Percentiles rank a stretch among this genome's conserved stretches.
Evolutionary conservation across 2,797 vertebrate genomes (phyloP).

Genomic region (Rhinophrynus dorsalis): DNA sequence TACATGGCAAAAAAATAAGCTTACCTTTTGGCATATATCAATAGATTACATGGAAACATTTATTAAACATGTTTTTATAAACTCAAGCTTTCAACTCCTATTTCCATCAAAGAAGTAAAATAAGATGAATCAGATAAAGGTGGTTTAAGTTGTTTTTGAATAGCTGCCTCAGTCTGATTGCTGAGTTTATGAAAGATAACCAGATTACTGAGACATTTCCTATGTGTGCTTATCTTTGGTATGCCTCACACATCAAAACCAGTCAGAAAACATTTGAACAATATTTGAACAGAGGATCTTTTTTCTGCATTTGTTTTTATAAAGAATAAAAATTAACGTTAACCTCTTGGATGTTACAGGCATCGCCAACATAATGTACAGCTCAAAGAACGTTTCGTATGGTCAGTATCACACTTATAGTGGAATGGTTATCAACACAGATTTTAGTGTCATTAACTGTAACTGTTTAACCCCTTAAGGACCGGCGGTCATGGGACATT

Average conservation of each 20-base stretch:
- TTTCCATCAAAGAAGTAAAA: conserved; percentile 43
- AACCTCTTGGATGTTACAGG: too few species aligned
- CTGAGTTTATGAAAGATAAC: conserved; percentile 52
- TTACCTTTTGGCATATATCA: conserved; percentile 10
- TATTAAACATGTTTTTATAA: conserved; percentile 41
- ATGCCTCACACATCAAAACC: conserved; percentile 4
- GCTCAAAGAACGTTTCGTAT: too few species aligned
- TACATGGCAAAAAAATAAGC: neutral
- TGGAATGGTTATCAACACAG: too few species aligned
- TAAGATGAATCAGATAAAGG: conserved; percentile 53
- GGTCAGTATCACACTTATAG: too few species aligned
- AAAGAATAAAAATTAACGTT: too few species aligned
- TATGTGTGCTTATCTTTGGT: conserved; percentile 11
- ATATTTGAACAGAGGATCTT: neutral
- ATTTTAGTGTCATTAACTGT: too few species aligned
- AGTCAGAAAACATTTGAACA: conserved; percentile 1
- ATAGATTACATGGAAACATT: conserved; percentile 6
- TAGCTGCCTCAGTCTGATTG: conserved; percentile 18
- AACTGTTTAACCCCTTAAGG: too few species aligned
- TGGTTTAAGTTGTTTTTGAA: conserved; percentile 56
- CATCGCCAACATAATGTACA: too few species aligned
- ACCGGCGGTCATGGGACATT: too few species aligned
- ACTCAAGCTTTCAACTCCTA: conserved; percentile 38
- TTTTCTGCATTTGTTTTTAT: neutral
- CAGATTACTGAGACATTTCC: conserved; percentile 38